Percentiles rank a stretch among this genome's conserved stretches.
phyloP scores from a whole-genome alignment of 92 coral and sea anemone genomes.

The Pocillopora grandis region DNA sequence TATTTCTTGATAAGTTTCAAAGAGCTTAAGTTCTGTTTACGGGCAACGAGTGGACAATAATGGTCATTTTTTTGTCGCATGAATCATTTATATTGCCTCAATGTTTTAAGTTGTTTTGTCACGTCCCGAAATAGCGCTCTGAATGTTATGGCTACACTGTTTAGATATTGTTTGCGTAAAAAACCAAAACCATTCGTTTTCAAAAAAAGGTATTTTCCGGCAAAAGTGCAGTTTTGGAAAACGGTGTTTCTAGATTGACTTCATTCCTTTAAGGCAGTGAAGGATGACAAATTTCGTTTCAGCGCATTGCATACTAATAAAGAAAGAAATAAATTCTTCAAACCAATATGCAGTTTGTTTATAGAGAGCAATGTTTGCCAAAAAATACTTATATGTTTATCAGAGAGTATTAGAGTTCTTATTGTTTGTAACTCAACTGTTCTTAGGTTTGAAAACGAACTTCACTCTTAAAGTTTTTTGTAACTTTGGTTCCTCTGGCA shows the following conservation, averaged over 20 bases:
- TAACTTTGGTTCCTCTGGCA: background rate
- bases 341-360: background rate
- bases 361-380: background rate
- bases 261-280: background rate
- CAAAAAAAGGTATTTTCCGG: no score
- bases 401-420: no score
- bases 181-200: background rate
- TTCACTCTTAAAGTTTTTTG: background rate
- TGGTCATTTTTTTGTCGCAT: constrained; percentile 1
- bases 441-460: background rate
- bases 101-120: background rate
- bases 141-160: constrained; percentile 5
- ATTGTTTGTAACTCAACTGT: background rate
- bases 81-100: constrained; percentile 17
- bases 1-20: background rate
- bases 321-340: background rate
- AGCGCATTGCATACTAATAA: background rate
- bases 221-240: no score
- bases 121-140: constrained; percentile 1
- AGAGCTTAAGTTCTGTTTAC: background rate
- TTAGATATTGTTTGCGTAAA: background rate
- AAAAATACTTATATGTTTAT: no score
- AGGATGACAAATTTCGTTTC: constrained; percentile 1
- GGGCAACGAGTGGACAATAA: background rate
- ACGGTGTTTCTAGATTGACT: background rate